Conservation (phyloP, 1,140 invertebrate species). For the Scaptomyza hsui region DNA sequence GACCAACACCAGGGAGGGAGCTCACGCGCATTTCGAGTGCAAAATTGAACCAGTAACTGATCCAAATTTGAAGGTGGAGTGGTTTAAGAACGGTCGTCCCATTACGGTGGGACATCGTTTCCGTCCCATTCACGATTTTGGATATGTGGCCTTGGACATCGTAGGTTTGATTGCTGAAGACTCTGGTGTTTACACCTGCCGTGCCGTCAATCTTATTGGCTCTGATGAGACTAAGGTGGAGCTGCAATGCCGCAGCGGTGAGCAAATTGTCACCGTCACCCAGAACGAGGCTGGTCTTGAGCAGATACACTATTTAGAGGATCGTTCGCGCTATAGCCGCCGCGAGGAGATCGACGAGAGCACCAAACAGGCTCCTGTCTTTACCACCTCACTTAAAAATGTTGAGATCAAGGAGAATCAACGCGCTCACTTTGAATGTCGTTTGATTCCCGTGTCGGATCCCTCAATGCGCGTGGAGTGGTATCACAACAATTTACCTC, state of each 20-base stretch:
- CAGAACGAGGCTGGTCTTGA: constrained; percentile 93
- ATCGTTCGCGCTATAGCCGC: constrained; percentile 90
- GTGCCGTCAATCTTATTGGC: constrained; percentile 94
- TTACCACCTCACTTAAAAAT: constrained; percentile 95
- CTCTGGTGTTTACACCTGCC: constrained; percentile 95
- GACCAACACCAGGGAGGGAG: constrained; percentile 93
- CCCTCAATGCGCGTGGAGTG: constrained; percentile 98
- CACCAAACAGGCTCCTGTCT: constrained; percentile 94
- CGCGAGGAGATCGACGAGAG: constrained; percentile 91
- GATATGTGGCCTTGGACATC: constrained; percentile 96
- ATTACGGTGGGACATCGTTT: constrained; percentile 95
- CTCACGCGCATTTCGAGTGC: constrained; percentile 98
- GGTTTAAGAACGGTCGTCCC: constrained; percentile 95
- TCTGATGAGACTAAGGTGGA: constrained; percentile 92
- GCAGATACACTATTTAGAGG: constrained; percentile 94
- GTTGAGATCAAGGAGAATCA: constrained; percentile 97
- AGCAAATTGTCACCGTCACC: constrained; percentile 91
- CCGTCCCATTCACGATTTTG: constrained; percentile 97
- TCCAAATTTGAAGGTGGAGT: constrained; percentile 96
- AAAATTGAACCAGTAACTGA: constrained; percentile 98
- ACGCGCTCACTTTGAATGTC: constrained; percentile 97
- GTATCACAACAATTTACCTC: constrained; percentile 96
- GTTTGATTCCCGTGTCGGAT: constrained; percentile 97
- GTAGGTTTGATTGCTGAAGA: constrained; percentile 96
- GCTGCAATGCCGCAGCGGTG: constrained; percentile 89